Evolutionary conservation across 2,888 invertebrate genomes (phyloP), one percentile per base, ranked within the genome.

Genomic region (Aproaerema taeniolella): DNA sequence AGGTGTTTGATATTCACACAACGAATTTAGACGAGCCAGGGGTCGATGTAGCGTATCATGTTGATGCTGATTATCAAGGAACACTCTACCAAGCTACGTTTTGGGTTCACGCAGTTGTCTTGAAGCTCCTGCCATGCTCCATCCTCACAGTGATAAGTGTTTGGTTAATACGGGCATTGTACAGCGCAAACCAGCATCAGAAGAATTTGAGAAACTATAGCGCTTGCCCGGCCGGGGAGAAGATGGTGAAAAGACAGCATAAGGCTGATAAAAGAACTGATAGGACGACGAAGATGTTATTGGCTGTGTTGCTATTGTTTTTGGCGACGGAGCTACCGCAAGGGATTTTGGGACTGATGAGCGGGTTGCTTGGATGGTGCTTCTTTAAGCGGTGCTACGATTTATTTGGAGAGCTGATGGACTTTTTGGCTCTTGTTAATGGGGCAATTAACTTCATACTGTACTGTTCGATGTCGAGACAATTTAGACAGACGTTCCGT

Each of bases 371-470:
- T 32, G 89, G 90, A 9, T 73, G 91, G 65, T 90, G 91, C 44
- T 94, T 97, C 74, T 95, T 95, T 64, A 83, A 89, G 37, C 89
- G 90, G 20, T 95, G 95, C 71, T 97, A 97, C 77, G 89, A 91
- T 48, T 87, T 91, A 31, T 91, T 94, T 47, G 95, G 95, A 1
- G 96, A 97, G 66, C 68, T 96, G 39, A 93, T 97, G 92, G 97
- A 98, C 77, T 91, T 96, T 44, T 75, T 97, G 61, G 97, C 97
- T 0, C 88, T 98, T 42, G 82, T 96, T 55, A 98, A 97, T 74
- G 95, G 96, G 6, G 94, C 96, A 0, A 94, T 97, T 42, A 98
- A 97, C 76, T 98, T 98, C 65, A 93, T 97, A 39, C 88, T 98
- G 30, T 98, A 97, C 71, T 97, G 97, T 63, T 89, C 94, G 38